phyloP scores from a whole-genome alignment of 2,797 vertebrate genomes.

The Chelon labrosus region DNA sequence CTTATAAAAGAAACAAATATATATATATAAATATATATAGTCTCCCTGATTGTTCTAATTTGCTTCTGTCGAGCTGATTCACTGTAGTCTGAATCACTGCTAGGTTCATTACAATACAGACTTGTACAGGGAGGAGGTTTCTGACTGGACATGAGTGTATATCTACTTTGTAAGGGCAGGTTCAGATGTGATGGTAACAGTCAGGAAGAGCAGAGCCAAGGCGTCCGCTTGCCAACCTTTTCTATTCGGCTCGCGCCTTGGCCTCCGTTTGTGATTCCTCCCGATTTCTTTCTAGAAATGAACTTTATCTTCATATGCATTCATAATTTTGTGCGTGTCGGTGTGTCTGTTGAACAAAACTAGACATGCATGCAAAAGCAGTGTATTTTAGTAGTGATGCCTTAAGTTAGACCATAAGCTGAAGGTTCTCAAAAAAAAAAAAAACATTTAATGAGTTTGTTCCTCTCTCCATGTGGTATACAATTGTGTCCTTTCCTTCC shows the following conservation, averaged over 20 bases:
- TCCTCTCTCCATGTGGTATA: conserved; percentile 84
- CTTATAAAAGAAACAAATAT: conserved; percentile 85
- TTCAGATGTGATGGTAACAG: conserved; percentile 65
- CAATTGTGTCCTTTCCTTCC: conserved; percentile 84
- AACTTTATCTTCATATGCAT: conserved; percentile 81
- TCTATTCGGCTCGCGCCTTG: conserved; percentile 56
- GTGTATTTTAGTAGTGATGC: conserved; percentile 86
- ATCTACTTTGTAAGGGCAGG: conserved; percentile 64
- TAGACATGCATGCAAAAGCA: conserved; percentile 87
- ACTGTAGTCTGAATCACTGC: conserved; percentile 76
- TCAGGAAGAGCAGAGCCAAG: conserved; percentile 43
- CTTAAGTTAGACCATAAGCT: conserved; percentile 86
- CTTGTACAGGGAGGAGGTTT: conserved; percentile 73
- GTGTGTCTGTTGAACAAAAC: conserved; percentile 85
- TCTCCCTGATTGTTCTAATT: conserved; percentile 81
- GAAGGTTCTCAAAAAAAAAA: conserved; percentile 78
- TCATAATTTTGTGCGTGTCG: conserved; percentile 83
- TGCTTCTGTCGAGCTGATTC: conserved; percentile 78
- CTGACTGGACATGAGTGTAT: conserved; percentile 66
- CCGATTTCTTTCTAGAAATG: conserved; percentile 74
- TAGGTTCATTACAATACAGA: conserved; percentile 65
- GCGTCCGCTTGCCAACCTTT: conserved; percentile 48
- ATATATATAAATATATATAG: conserved; percentile 81
- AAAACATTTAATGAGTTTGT: conserved; percentile 81
- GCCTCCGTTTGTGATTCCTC: conserved; percentile 65